Evolutionary conservation across 2,888 invertebrate species (phyloP), one percentile per base, ranked within the genome.

Genomic region (Noctuana brunneofusca): DNA sequence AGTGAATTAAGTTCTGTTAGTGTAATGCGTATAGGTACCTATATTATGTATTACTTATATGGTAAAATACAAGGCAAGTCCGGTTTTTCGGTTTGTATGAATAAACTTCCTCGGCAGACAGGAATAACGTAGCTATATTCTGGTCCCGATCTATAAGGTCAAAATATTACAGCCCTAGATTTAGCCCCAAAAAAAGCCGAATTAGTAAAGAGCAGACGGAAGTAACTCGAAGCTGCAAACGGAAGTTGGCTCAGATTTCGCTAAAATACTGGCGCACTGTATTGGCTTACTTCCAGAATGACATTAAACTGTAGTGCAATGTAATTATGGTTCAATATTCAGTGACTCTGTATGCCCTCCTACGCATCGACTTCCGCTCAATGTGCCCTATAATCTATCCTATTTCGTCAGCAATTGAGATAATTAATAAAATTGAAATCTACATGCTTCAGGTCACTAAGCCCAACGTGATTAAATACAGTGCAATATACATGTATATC

Each of bases 171-270:
- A 30, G 18, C 20, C 32, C 14, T 11, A 57, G 48, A 20, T 32
- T 57, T 30, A 58, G n/a, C n/a, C n/a, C 48, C 46, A 57, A 57
- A 30, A 30, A 57, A 16, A 18, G n/a, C 14, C 2, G 24, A 32
- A n/a, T 46, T 32, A 52, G 20, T 52, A 48, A 46, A 32, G 53
- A 46, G 53, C 53, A 52, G 46, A 35, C 54, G 60, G 60, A 60
- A 60, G 60, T 60, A 38, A 48, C 18, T 43, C 46, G 46, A 14
- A 53, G 46, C 41, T 60, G 35, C 12, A 48, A 32, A n/a, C 60
- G 60, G 60, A 60, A 48, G 60, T 60, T 53, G 54, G 48, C 60
- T 54, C 54, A 27, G 54, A 54, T 54, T 48, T 41, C 24, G 54
- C 14, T 18, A 12, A 24, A 60, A 54, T 43, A 46, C 16, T 59